Base-by-base conservation (phyloP, 2,797 vertebrate species). In the Florisuga fusca region DNA sequence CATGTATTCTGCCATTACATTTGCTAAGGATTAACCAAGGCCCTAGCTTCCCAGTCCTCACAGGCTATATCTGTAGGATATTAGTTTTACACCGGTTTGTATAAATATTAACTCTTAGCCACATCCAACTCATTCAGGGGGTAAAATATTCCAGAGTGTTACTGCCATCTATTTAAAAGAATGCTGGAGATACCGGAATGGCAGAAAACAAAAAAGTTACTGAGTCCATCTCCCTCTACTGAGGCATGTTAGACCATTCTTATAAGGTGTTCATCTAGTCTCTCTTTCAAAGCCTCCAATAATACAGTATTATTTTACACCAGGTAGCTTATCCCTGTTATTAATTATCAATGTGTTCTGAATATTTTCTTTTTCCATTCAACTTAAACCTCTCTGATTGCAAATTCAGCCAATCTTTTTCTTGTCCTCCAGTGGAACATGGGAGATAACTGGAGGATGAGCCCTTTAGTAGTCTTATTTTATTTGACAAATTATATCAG, bases 221-320 rank as follows among this genome's bases (percentile, higher is more conserved):
- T 0, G 0, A 46, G 18, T 54, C 45, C 33, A 45, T 7, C 20
- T 72, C 54, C 12, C 1, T 45, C 59, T 82, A 17, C 22, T 10
- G 33, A 71, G 45, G 36, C 26, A 83, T 14, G 11, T 23, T 85
- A 59, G 43, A 71, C 29, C 12, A 26, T 22, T 75, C n/a, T 36
- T 46, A 66, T 66, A 4, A 58, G 12, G 74, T 14, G 26, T 8
- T 67, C 68, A 81, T 27, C 25, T 55, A 54, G 3, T 8, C 14
- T 84, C 26, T 82, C 62, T 75, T 86, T 74, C 62, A 87, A 84
- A 84, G 27, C 6, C 8, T 78, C 10, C 9, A 73, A 7, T 36
- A 63, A 69, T 4, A 77, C 29, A 88, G 77, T 67, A n/a, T 6
- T 59, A 31, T 51, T 66, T 83, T 66, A 48, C 10, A 66, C 7